These are phyloP conservation scores for Panurus biarmicus DNA, from an alignment of 2,113 vertebrate genomes.

Conservation along the genomic window DNA sequence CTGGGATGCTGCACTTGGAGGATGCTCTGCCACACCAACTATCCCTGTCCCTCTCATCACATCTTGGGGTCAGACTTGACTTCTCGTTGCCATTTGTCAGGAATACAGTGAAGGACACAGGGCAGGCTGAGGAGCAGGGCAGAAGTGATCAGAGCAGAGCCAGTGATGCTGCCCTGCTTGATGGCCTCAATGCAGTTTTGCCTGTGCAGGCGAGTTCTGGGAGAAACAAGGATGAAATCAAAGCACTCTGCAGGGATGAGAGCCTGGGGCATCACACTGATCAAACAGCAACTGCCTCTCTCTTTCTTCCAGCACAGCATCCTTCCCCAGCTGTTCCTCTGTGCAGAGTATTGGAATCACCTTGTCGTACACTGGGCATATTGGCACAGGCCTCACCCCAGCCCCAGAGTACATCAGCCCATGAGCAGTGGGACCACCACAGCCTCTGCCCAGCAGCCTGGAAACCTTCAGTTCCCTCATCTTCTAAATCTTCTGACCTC, in stretches of 20 bases:
- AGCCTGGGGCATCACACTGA: not conserved
- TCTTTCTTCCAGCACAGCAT: not conserved
- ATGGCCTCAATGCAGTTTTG: not conserved
- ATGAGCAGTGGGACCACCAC: accelerated
- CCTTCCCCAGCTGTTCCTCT: not conserved
- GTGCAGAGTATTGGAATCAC: not conserved
- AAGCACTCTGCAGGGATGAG: not conserved
- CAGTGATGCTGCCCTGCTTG: not conserved
- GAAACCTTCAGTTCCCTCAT: not conserved
- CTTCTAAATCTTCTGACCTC: not conserved
- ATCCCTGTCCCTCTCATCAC: not conserved
- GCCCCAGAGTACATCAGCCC: not conserved
- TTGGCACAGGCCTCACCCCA: not conserved
- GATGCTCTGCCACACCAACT: not conserved
- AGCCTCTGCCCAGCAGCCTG: not conserved
- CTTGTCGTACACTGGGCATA: accelerated
- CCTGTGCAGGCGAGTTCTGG: not conserved
- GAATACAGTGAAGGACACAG: not conserved
- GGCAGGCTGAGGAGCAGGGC: not conserved
- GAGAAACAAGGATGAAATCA: not conserved
- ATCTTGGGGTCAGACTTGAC: not conserved
- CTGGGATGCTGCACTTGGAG: accelerated
- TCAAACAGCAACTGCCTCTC: not conserved
- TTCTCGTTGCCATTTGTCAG: not conserved
- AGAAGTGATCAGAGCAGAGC: not conserved